Conservation (phyloP, 2,113 vertebrate species). For the Pitta sordida region DNA sequence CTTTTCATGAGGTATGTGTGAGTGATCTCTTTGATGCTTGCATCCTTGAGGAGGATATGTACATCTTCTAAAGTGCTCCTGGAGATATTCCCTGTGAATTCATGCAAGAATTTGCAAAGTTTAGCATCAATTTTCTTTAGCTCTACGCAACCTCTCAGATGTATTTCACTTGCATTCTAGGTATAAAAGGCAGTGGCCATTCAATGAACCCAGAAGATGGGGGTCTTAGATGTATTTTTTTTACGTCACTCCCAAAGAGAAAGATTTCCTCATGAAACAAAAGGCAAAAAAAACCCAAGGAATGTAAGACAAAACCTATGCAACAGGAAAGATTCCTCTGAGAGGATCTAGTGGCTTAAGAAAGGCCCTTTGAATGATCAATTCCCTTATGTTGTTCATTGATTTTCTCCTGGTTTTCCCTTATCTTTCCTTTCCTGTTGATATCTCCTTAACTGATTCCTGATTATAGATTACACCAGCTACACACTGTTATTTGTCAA, state of each 20-base stretch:
- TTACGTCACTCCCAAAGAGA: background rate
- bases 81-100: background rate
- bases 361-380: constrained; percentile 36
- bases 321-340: background rate
- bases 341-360: background rate
- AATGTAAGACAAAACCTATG: background rate
- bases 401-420: constrained; percentile 43
- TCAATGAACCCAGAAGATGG: background rate
- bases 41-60: background rate
- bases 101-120: constrained; percentile 7
- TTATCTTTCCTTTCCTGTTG: constrained; percentile 47
- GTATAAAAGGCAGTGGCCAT: background rate
- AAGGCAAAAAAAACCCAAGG: background rate
- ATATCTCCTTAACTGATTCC: constrained; percentile 58
- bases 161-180: background rate
- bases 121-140: constrained; percentile 2
- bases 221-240: background rate
- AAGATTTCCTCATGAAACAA: background rate
- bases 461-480: constrained; percentile 58
- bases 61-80: background rate
- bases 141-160: background rate
- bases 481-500: constrained; percentile 54
- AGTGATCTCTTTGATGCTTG: background rate
- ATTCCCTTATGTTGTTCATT: constrained; percentile 45
- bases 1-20: background rate